phyloP scores from a whole-genome alignment of 2,888 invertebrate species.

The Dryobotodes eremita region DNA sequence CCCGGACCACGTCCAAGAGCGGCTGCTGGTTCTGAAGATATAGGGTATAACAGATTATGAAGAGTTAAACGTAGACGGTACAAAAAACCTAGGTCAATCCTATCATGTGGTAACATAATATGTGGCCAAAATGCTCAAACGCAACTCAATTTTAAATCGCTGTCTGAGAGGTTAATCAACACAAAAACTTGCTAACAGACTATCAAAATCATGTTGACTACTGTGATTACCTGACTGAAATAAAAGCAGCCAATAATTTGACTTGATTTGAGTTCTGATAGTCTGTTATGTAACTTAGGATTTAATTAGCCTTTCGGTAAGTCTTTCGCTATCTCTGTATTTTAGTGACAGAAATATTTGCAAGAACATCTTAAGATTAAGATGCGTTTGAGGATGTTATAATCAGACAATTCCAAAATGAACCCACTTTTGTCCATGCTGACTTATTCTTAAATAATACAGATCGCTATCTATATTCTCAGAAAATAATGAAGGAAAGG shows the following conservation, averaged over 20 bases:
- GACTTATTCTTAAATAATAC: not conserved
- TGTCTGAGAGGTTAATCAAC: not conserved
- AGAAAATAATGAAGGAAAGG: slow-evolving; percentile 36
- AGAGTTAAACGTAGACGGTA: slow-evolving; percentile 33
- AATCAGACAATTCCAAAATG: slow-evolving; percentile 8
- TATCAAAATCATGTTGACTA: not conserved
- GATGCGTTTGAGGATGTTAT: slow-evolving; percentile 9
- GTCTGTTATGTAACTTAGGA: not conserved
- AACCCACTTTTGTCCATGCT: slow-evolving; percentile 1
- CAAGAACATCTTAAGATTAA: not conserved
- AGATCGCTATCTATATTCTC: slow-evolving; percentile 30
- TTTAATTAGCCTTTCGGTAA: too few relatives aligned
- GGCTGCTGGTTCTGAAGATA: slow-evolving; percentile 93
- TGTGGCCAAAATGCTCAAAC: not conserved
- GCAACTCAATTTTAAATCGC: not conserved
- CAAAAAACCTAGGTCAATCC: not conserved
- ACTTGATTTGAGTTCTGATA: not conserved
- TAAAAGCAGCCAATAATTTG: not conserved
- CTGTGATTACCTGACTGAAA: not conserved
- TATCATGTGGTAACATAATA: slow-evolving; percentile 8
- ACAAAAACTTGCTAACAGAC: slow-evolving; percentile 6
- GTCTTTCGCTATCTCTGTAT: too few relatives aligned
- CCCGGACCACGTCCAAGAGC: slow-evolving; percentile 95
- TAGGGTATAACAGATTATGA: slow-evolving; percentile 29
- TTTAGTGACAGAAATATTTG: too few relatives aligned